A percentile compares a stretch with the other conserved stretches of the same genome.
Conservation (phyloP, 2,113 vertebrate species). For the pig (Sus scrofa) region DNA sequence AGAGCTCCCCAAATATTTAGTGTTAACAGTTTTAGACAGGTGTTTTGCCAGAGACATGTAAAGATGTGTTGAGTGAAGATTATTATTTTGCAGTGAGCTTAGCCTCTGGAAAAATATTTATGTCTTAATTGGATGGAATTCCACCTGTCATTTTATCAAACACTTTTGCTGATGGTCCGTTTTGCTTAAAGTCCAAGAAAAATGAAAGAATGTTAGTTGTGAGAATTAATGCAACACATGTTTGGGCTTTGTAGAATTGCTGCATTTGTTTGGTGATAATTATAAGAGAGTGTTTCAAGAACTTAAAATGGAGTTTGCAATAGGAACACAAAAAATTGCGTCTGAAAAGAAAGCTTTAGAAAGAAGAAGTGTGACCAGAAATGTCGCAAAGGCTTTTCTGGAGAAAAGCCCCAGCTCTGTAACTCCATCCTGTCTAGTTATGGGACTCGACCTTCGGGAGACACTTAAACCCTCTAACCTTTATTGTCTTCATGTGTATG, state of each 20-base stretch:
- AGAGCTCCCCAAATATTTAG: constrained; percentile 89
- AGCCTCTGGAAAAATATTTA: constrained; percentile 89
- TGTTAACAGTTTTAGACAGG: constrained; percentile 91
- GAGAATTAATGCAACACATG: constrained; percentile 83
- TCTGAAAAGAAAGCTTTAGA: constrained; percentile 56
- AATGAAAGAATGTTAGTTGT: constrained; percentile 82
- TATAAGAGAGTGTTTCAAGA: constrained; percentile 69
- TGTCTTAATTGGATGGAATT: constrained; percentile 88
- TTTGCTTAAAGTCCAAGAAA: constrained; percentile 84
- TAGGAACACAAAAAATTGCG: constrained; percentile 69
- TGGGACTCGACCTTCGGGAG: no score
- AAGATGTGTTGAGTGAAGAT: constrained; percentile 89
- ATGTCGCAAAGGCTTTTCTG: background rate
- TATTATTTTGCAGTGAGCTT: constrained; percentile 88
- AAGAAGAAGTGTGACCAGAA: background rate
- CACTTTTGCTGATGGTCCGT: constrained; percentile 82
- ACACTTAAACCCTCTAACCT: no score
- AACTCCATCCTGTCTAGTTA: no score
- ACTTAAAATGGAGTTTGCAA: constrained; percentile 70
- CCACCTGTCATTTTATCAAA: constrained; percentile 87
- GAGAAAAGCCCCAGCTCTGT: no score
- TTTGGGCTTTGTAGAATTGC: constrained; percentile 81
- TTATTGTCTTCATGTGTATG: no score
- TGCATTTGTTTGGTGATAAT: constrained; percentile 81
- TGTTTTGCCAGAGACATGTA: constrained; percentile 89